phyloP scores from a whole-genome alignment of 2,888 invertebrate genomes.

The Amblyteles armatorius region DNA sequence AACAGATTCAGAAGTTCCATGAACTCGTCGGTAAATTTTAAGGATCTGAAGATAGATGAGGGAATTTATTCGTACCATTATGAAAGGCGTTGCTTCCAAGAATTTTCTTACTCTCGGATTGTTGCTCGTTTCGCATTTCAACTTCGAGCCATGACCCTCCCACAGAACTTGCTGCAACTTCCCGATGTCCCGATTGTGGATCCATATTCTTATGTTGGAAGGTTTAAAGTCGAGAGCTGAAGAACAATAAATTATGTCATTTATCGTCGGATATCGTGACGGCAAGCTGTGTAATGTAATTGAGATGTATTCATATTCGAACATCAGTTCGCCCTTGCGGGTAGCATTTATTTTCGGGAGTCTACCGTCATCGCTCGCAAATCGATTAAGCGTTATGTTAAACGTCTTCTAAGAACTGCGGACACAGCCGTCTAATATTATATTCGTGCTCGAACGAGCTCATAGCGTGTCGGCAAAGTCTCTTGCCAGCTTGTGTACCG shows the following conservation, averaged over 20 bases:
- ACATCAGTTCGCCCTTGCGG: neutral
- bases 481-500: slow-evolving; percentile 45
- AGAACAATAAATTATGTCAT: neutral
- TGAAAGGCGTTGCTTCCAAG: slow-evolving; percentile 96
- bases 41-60: neutral
- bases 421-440: slow-evolving; percentile 25
- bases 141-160: slow-evolving; percentile 94
- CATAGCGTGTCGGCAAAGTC: slow-evolving; percentile 54
- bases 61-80: slow-evolving; percentile 89
- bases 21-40: neutral
- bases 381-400: slow-evolving; percentile 24
- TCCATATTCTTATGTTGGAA: slow-evolving; percentile 97
- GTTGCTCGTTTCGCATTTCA: slow-evolving; percentile 93
- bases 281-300: slow-evolving; percentile 2
- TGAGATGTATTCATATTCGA: neutral
- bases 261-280: slow-evolving; percentile 6
- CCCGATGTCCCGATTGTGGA: slow-evolving; percentile 95
- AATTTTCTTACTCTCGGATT: slow-evolving; percentile 94
- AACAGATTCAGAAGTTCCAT: neutral
- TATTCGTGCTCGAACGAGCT: slow-evolving; percentile 45
- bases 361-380: slow-evolving; percentile 32
- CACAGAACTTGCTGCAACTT: slow-evolving; percentile 95
- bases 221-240: slow-evolving; percentile 92
- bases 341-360: slow-evolving; percentile 12
- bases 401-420: slow-evolving; percentile 1